Conservation (phyloP, 2,888 invertebrate genomes). For the Trilocha varians region DNA sequence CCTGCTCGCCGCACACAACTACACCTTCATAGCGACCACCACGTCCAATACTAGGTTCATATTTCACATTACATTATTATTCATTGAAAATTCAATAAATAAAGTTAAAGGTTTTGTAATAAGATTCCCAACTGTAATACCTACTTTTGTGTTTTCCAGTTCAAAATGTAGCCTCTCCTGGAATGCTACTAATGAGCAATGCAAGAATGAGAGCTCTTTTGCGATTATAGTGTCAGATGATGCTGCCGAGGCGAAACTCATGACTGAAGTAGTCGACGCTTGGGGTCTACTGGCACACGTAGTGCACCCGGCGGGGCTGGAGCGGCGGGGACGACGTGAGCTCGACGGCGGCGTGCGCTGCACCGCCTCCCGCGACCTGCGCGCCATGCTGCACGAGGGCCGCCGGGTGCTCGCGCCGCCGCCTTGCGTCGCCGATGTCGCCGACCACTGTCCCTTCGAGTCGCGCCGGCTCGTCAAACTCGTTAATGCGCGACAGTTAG, state of each 20-base stretch:
- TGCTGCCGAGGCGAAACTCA: conserved; percentile 28
- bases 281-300: conserved; percentile 26
- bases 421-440: conserved; percentile 36
- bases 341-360: conserved; percentile 8
- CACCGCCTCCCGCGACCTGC: conserved; percentile 18
- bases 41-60: conserved; percentile 1
- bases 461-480: conserved; percentile 44
- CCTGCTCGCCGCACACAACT: conserved; percentile 2
- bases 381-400: conserved; percentile 10
- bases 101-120: too few species aligned
- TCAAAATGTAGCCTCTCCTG: too few species aligned
- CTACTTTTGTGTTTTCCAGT: too few species aligned
- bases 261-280: conserved; percentile 20
- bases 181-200: neutral
- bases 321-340: conserved; percentile 20
- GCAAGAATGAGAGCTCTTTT: conserved; percentile 18
- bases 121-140: too few species aligned
- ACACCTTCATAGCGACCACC: neutral
- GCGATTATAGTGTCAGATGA: conserved; percentile 34
- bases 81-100: neutral
- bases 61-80: neutral
- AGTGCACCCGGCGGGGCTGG: conserved; percentile 19
- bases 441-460: conserved; percentile 44
- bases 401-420: conserved; percentile 34
- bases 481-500: conserved; percentile 37